Conservation (phyloP, 1,140 invertebrate species). For the Musca vetustissima region DNA sequence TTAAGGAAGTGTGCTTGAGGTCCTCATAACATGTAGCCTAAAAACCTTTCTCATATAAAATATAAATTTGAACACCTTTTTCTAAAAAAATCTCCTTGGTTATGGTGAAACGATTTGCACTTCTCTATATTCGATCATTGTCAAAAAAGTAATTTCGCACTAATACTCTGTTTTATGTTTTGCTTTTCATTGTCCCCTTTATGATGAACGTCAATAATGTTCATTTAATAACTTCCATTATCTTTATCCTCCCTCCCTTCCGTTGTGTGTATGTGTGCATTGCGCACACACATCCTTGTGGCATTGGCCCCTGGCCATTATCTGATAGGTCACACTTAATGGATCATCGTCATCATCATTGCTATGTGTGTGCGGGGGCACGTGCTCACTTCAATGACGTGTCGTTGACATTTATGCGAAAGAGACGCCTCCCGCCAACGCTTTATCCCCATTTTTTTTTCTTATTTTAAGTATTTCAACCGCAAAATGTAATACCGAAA, state of each 20-base stretch:
- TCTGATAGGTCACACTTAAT: conserved; percentile 23
- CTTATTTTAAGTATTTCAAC: conserved; percentile 21
- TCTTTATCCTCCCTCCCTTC: too few relatives aligned
- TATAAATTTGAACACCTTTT: too few relatives aligned
- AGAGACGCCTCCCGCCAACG: too few relatives aligned
- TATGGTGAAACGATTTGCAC: too few relatives aligned
- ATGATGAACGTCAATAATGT: neutral
- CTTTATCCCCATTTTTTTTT: neutral
- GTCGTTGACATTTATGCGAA: conserved; percentile 15
- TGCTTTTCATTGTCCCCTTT: too few relatives aligned
- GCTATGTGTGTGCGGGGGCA: neutral
- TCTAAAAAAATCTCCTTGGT: too few relatives aligned
- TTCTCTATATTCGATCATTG: too few relatives aligned
- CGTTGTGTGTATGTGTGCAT: neutral
- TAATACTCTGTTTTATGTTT: too few relatives aligned
- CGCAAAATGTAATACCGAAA: conserved; percentile 9
- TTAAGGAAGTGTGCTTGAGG: too few relatives aligned
- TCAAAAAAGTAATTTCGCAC: too few relatives aligned
- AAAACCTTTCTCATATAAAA: too few relatives aligned
- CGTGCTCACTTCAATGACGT: neutral
- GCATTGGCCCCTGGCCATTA: neutral
- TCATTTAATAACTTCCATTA: conserved; percentile 2
- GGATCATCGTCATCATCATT: conserved; percentile 5
- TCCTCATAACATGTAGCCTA: too few relatives aligned
- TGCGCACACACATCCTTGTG: neutral